Evolutionary conservation across 2,888 invertebrate species (phyloP), one percentile per base, ranked within the genome.

Genomic region (Diarsia brunnea): DNA sequence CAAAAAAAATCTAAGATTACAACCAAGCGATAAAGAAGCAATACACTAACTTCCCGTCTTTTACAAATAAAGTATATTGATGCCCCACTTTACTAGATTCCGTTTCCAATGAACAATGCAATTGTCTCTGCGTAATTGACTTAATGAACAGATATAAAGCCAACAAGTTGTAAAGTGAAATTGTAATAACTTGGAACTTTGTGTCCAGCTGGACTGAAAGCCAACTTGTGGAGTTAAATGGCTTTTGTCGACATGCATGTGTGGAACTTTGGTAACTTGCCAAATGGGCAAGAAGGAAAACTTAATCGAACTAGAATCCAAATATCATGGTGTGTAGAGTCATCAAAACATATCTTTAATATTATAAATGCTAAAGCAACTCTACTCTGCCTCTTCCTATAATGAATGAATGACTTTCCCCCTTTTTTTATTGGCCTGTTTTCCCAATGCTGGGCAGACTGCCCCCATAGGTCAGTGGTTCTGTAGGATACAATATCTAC

Each of bases 111-210:
- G 19, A 27, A 14, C 12, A 14, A 10, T 24, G 27, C 31, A 78
- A 65, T 65, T 65, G 60, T 47, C 14, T 75, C 49, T 10, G n/a
- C 16, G 24, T 64, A 79, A 61, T 55, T 43, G 66, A 43, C 49
- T 4, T 49, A 53, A 70, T 67, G 51, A 70, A 67, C 58, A 24
- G 55, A 69, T 27, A 65, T 60, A 61, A 68, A 66, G 60, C 43
- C 60, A 69, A 71, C 68, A 65, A 65, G 43, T 66, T 66, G 69
- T 70, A 55, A 49, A 67, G 69, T 55, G 70, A 63, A 78, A 63
- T 68, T 55, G 70, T 55, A 75, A 63, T 68, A 55, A 31, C 14
- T n/a, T n/a, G 21, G 14, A 79, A 75, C 45, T 60, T 71, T 45
- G 47, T 2, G 16, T 47, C 67, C 51, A 31, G 51, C 19, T 65